Conservation (phyloP, 2,797 vertebrate genomes). For the Alfaro cultratus region DNA sequence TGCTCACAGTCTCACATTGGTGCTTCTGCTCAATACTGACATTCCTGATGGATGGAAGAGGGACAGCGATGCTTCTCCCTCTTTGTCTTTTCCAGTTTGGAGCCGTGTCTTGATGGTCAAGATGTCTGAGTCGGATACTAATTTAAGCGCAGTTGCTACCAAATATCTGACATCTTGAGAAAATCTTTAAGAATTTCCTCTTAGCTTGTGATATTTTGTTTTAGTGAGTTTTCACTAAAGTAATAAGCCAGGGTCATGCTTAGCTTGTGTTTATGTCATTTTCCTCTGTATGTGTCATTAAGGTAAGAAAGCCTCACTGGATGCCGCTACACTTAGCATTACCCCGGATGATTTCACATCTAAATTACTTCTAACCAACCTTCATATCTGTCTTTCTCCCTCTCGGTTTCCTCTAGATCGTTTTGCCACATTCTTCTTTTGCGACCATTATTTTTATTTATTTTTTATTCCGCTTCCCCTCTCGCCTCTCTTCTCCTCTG, state of each 20-base stretch:
- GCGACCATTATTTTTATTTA: background rate
- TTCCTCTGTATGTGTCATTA: background rate
- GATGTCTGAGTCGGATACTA: background rate
- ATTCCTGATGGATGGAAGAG: background rate
- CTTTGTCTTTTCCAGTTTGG: background rate
- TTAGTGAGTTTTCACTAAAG: background rate
- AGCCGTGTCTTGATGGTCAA: background rate
- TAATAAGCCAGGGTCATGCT: background rate
- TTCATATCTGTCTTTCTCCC: background rate
- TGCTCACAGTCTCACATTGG: background rate
- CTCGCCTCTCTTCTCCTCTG: background rate
- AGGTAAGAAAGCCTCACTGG: background rate
- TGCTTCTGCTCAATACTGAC: background rate
- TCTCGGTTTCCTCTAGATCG: background rate
- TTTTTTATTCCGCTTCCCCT: background rate
- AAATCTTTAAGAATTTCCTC: background rate
- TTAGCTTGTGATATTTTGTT: background rate
- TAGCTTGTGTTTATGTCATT: background rate
- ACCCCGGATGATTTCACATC: background rate
- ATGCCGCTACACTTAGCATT: too few relatives aligned
- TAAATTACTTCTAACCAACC: background rate
- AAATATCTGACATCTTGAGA: background rate
- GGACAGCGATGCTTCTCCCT: background rate
- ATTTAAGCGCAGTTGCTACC: background rate
- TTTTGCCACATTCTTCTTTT: background rate